Conservation (phyloP, 2,888 invertebrate genomes). For the Erebia ligea region DNA sequence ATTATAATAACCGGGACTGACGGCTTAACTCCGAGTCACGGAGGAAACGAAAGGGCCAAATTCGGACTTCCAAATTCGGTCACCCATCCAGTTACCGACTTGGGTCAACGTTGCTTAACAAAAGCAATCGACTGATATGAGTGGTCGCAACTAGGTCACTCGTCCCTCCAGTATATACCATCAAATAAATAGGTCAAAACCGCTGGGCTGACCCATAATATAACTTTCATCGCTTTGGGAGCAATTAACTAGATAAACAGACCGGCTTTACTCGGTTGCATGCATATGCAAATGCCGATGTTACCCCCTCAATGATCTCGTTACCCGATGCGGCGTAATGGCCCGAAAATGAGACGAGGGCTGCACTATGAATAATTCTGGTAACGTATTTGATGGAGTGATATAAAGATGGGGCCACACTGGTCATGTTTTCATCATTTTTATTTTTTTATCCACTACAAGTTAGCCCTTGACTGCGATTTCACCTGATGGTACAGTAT, state of each 20-base stretch:
- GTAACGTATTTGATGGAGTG: constrained; percentile 21
- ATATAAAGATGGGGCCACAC: neutral
- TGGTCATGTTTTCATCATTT: too few relatives aligned
- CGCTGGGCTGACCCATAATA: neutral
- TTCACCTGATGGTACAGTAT: too few relatives aligned
- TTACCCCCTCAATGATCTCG: constrained; percentile 42
- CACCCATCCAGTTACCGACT: too few relatives aligned
- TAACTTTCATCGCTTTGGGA: constrained; percentile 10
- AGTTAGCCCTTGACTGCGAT: too few relatives aligned
- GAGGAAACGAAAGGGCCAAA: too few relatives aligned
- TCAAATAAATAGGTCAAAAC: constrained; percentile 5
- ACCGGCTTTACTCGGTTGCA: constrained; percentile 23
- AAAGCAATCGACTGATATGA: too few relatives aligned
- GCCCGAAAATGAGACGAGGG: constrained; percentile 56
- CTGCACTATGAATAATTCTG: constrained; percentile 38
- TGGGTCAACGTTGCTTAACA: too few relatives aligned
- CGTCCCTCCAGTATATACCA: neutral
- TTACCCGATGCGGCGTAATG: constrained; percentile 52
- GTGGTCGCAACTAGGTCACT: too few relatives aligned
- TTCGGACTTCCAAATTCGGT: too few relatives aligned
- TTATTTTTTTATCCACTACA: too few relatives aligned
- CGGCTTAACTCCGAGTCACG: too few relatives aligned
- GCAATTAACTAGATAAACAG: constrained; percentile 24
- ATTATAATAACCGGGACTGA: too few relatives aligned
- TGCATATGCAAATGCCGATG: constrained; percentile 34